Conservation (phyloP, 2,888 invertebrate genomes). For the Perizoma affinitatum region DNA sequence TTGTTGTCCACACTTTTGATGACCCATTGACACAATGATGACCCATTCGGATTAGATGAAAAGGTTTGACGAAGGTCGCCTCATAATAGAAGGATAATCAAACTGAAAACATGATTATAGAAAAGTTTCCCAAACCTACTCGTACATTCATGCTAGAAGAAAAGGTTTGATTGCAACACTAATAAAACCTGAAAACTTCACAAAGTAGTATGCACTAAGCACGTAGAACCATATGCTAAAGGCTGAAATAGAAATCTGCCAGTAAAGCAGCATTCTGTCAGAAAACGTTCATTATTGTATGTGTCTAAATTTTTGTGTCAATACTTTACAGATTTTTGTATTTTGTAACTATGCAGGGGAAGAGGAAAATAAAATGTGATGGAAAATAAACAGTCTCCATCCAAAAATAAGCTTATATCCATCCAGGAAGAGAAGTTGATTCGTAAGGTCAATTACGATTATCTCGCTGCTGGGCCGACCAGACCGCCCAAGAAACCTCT, state of each 20-base stretch:
- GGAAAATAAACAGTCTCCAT: constrained; percentile 77
- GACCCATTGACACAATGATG: no score
- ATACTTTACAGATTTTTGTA: constrained; percentile 44
- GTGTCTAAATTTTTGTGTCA: constrained; percentile 56
- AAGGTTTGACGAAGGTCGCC: no score
- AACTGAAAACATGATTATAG: no score
- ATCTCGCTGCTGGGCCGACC: constrained; percentile 46
- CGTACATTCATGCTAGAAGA: no score
- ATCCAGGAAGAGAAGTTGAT: constrained; percentile 70
- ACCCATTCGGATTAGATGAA: no score
- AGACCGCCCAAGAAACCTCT: constrained; percentile 55
- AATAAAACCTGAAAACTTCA: neutral
- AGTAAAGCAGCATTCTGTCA: constrained; percentile 49
- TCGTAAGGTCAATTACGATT: constrained; percentile 65
- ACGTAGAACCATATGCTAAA: constrained; percentile 34
- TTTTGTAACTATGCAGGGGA: constrained; percentile 70
- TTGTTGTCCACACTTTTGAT: no score
- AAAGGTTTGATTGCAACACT: neutral
- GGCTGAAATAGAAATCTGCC: constrained; percentile 46
- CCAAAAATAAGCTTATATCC: constrained; percentile 69
- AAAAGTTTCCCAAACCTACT: no score
- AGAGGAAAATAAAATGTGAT: constrained; percentile 78
- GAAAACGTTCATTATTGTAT: constrained; percentile 49
- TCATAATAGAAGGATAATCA: no score
- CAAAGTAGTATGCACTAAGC: constrained; percentile 6